Conservation (phyloP, 2,797 vertebrate species). For the Enteromius afrohamiltoni region DNA sequence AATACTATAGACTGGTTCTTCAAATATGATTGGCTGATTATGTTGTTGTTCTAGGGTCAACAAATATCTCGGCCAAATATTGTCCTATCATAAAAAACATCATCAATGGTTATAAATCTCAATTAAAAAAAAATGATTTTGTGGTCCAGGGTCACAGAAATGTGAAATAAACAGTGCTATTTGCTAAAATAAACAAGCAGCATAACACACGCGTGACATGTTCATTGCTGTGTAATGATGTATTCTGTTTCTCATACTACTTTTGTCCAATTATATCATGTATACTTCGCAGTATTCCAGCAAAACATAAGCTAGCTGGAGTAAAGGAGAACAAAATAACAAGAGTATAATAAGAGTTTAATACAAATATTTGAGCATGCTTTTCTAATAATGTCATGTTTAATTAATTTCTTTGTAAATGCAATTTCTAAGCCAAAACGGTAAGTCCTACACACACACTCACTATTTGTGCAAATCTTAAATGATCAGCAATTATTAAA, state of each 20-base stretch:
- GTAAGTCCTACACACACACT: no score
- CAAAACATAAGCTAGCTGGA: neutral
- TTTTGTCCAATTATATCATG: neutral
- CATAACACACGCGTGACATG: neutral
- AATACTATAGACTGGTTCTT: no score
- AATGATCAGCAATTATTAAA: neutral
- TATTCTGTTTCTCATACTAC: neutral
- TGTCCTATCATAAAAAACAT: no score
- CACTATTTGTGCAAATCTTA: neutral
- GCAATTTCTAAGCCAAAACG: neutral
- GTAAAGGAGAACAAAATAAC: neutral
- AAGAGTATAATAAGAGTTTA: neutral
- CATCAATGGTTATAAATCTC: no score
- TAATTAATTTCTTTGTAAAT: neutral
- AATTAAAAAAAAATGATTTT: no score
- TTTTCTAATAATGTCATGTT: no score
- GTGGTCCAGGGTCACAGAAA: neutral
- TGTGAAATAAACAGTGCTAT: neutral
- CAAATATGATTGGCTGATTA: no score
- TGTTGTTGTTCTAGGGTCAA: no score
- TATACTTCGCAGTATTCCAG: neutral
- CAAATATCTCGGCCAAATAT: no score
- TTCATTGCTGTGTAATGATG: neutral
- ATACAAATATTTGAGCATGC: neutral
- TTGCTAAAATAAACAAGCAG: neutral